Conservation (phyloP, 2,888 invertebrate genomes). For the Melikaiella ostensackeni region DNA sequence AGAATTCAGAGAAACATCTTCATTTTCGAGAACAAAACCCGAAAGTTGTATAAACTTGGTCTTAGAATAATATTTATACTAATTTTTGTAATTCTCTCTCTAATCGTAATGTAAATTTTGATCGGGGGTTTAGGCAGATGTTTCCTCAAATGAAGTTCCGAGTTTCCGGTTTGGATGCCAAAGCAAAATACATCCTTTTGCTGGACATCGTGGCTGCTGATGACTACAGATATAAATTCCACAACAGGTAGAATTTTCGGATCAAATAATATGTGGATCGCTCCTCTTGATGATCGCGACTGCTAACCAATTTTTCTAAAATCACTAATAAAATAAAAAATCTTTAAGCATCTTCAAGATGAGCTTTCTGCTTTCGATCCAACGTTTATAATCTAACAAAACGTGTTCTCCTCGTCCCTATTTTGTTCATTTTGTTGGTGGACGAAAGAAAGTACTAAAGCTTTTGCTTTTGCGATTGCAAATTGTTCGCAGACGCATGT, state of each 20-base stretch:
- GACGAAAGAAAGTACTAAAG: conserved; percentile 65
- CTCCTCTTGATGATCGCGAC: conserved; percentile 13
- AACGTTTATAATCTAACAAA: not conserved
- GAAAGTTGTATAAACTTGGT: not conserved
- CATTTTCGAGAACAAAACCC: not conserved
- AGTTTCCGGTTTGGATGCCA: conserved; percentile 98
- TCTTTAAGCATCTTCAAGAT: not conserved
- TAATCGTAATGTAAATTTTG: conserved; percentile 68
- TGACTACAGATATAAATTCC: conserved; percentile 98
- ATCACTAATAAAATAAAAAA: not conserved
- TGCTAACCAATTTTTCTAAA: not conserved
- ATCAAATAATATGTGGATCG: not conserved
- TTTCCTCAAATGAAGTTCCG: conserved; percentile 99
- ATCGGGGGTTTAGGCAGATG: conserved; percentile 92
- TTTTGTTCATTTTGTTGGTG: conserved; percentile 38
- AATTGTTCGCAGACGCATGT: conserved; percentile 91
- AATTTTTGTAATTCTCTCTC: conserved; percentile 41
- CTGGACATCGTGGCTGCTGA: conserved; percentile 99
- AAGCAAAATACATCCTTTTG: conserved; percentile 98
- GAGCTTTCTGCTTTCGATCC: not conserved
- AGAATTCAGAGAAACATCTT: conserved; percentile 3
- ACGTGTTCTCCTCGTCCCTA: conserved; percentile 20
- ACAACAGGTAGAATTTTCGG: conserved; percentile 86
- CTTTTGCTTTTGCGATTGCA: conserved; percentile 70
- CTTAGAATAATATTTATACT: conserved; percentile 11